A percentile compares a stretch with the other conserved stretches of the same genome.
These are phyloP conservation scores for Papilio dardanus DNA, from an alignment of 1,140 invertebrate species.

Conservation along the genomic window DNA sequence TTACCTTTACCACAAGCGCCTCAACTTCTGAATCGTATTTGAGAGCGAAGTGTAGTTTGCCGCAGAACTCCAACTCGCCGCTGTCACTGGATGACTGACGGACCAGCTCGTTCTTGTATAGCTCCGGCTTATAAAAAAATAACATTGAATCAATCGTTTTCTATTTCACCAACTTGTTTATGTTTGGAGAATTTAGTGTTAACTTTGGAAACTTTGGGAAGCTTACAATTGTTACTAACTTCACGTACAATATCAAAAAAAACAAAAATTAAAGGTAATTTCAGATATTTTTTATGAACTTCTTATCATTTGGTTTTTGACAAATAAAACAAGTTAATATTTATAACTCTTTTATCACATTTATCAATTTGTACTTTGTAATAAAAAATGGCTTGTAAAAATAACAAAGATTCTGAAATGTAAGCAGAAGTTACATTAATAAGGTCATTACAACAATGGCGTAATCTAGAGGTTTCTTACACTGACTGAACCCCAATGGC, in stretches of 20 bases:
- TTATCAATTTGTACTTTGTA: not conserved
- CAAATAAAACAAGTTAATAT: too few relatives aligned
- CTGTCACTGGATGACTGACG: constrained; percentile 90
- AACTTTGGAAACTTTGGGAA: too few relatives aligned
- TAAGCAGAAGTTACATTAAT: not conserved
- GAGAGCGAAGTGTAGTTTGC: constrained; percentile 90
- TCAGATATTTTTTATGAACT: not conserved
- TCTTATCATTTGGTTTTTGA: not conserved
- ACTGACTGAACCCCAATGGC: not conserved
- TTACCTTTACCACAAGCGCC: constrained; percentile 88
- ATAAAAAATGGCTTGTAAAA: not conserved
- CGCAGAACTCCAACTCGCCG: constrained; percentile 88
- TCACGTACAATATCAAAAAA: too few relatives aligned
- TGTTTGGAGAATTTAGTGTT: not conserved
- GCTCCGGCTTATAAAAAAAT: constrained; percentile 80
- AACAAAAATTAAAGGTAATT: not conserved
- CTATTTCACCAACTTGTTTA: not conserved
- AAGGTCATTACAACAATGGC: constrained; percentile 4
- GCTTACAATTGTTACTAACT: not conserved
- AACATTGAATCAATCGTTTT: not conserved
- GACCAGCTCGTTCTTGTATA: constrained; percentile 89
- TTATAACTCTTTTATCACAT: not conserved
- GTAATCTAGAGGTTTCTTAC: constrained; percentile 8
- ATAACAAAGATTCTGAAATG: not conserved
- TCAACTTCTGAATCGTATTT: constrained; percentile 90